Evolutionary conservation across 2,888 invertebrate genomes (phyloP).

Genomic region (Microctonus brassicae): DNA sequence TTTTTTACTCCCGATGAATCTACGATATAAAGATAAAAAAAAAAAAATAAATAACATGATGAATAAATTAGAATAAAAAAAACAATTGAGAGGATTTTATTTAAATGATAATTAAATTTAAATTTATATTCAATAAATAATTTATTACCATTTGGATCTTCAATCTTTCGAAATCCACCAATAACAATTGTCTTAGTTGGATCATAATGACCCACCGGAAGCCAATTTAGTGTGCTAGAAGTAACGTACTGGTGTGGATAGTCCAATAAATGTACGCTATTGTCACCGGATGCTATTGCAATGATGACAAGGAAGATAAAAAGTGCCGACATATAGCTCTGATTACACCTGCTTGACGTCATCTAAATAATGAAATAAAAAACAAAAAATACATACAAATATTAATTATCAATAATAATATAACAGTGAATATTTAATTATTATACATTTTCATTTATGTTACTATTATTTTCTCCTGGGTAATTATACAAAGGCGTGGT

Average conservation of each 20-base stretch:
- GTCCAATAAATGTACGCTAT: constrained; percentile 67
- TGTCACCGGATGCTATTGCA: constrained; percentile 54
- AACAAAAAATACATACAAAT: not conserved
- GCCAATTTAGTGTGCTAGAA: constrained; percentile 85
- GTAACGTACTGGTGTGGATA: constrained; percentile 77
- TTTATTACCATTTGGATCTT: constrained; percentile 47
- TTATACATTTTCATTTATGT: not conserved
- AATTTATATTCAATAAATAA: not conserved
- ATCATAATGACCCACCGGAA: constrained; percentile 73
- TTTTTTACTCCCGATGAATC: not conserved
- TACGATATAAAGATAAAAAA: not conserved
- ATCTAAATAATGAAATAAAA: constrained; percentile 32
- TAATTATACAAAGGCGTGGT: not conserved
- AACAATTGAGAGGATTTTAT: not conserved
- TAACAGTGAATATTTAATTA: not conserved
- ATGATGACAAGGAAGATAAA: not conserved
- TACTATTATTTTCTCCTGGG: not conserved
- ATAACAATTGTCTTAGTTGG: constrained; percentile 73
- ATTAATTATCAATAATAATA: not conserved
- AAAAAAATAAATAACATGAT: not conserved
- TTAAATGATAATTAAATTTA: not conserved
- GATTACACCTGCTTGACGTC: constrained; percentile 30
- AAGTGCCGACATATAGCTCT: not conserved
- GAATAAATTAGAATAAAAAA: not conserved
- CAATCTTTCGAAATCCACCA: constrained; percentile 64